Evolutionary conservation across 2,797 vertebrate genomes (phyloP), one percentile per base, ranked within the genome.

Genomic region (Peromyscus attwateri): DNA sequence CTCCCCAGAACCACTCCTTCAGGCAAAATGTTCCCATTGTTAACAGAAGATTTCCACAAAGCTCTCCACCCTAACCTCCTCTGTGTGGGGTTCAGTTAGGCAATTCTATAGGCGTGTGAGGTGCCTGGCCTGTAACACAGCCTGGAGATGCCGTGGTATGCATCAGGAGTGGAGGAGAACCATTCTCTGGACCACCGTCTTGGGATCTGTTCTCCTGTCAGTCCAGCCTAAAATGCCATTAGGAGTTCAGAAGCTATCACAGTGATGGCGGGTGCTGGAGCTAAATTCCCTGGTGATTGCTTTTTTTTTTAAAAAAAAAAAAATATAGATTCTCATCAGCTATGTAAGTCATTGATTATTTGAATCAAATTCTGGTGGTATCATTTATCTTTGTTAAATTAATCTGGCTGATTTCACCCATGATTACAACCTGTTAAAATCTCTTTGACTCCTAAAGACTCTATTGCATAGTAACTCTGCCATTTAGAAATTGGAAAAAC

Each of bases 321-420:
- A 62, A 23, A 64, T 19, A 27, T 17, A 37, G 68, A 93, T 37
- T 40, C 90, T 79, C 34, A 25, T 91, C 46, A 64, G 68, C 76
- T 68, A 57, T n/a, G 13, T 64, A 73, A 90, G 62, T 71, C 91
- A 95, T 79, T 91, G 96, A 95, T 94, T 95, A 89, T 87, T 83
- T 80, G 89, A 95, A 87, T 91, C 79, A 91, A 94, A 89, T 84
- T 21, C 76, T 52, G 70, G 49, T 84, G 71, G 60, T 79, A 25
- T 94, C 89, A 92, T 97, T 93, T 95, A 81, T 95, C 93, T 97
- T 94, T 81, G 66, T 96, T 95, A 91, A 90, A 93, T 93, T 73
- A 92, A 96, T 93, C 66, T 43, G 80, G 27, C 75, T 94, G 76
- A 64, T 83, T 97, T 96, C 75, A 87, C 70, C 83, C 52, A 21